A percentile compares a stretch with the other conserved stretches of the same genome.
These are phyloP conservation scores for Coturnix japonica DNA, from an alignment of 2,113 vertebrate genomes.

Conservation along the genomic window DNA sequence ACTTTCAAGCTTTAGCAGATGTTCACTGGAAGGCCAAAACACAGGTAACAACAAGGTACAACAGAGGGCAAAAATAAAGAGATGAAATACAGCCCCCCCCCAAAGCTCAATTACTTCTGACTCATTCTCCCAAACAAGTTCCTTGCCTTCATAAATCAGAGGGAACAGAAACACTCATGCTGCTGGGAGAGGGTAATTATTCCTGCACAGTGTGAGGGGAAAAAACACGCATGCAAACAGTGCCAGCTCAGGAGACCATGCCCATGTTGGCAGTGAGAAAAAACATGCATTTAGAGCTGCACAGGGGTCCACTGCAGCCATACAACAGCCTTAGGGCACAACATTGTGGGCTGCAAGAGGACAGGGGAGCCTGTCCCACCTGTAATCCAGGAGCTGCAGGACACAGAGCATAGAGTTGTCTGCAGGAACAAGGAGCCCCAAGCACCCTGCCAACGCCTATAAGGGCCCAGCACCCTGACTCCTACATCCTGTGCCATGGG, in stretches of 20 bases:
- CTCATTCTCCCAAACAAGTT: constrained; percentile 59
- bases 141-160: constrained; percentile 60
- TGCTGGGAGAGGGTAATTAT: constrained; percentile 56
- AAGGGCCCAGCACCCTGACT: not conserved
- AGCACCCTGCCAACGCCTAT: not conserved
- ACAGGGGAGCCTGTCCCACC: accelerated
- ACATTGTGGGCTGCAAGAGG: accelerated
- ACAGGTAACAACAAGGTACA: not conserved
- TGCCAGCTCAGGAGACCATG: not conserved
- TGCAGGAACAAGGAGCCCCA: not conserved
- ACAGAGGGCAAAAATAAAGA: constrained; percentile 4
- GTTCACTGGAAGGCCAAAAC: not conserved
- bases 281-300: not conserved
- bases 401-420: not conserved
- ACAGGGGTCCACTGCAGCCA: not conserved
- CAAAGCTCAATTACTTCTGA: constrained; percentile 62
- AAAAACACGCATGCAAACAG: constrained; percentile 28
- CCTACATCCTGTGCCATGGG: not conserved
- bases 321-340: not conserved
- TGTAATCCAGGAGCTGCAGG: not conserved
- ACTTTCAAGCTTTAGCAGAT: not conserved
- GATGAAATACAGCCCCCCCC: constrained; percentile 28
- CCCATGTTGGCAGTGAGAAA: not conserved
- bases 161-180: constrained; percentile 11
- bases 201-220: not conserved